Conservation (phyloP, 2,888 invertebrate species). For the Lasius platythorax region DNA sequence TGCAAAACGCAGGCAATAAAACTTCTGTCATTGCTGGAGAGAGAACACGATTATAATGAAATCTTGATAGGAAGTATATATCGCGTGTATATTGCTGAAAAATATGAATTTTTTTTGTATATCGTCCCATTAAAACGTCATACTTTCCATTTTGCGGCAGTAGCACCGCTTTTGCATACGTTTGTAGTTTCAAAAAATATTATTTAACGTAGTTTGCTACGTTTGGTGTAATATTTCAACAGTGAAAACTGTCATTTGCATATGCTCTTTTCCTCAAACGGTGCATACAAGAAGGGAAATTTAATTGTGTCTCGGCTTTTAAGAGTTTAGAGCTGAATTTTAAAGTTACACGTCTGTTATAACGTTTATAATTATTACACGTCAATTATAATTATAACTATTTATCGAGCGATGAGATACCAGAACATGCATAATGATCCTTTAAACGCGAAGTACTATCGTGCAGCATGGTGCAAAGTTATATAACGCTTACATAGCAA, state of each 20-base stretch:
- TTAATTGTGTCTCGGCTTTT: background rate
- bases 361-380: background rate
- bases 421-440: constrained; percentile 23
- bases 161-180: background rate
- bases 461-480: constrained; percentile 30
- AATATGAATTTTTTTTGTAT: constrained; percentile 13
- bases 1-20: background rate
- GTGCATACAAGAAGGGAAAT: background rate
- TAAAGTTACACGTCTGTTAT: background rate
- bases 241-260: constrained; percentile 15
- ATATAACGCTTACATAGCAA: constrained; percentile 25
- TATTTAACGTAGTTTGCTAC: constrained; percentile 25
- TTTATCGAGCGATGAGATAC: background rate
- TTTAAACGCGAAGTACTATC: constrained; percentile 13
- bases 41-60: constrained; percentile 6
- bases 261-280: constrained; percentile 38
- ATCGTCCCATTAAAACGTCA: constrained; percentile 35
- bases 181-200: constrained; percentile 13
- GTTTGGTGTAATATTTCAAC: constrained; percentile 5
- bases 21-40: background rate
- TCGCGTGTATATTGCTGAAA: background rate
- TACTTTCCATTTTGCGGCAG: background rate
- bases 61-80: constrained; percentile 20
- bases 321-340: background rate
- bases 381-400: constrained; percentile 22